Conservation (phyloP, 1,140 invertebrate genomes). For the Caerostris darwini region DNA sequence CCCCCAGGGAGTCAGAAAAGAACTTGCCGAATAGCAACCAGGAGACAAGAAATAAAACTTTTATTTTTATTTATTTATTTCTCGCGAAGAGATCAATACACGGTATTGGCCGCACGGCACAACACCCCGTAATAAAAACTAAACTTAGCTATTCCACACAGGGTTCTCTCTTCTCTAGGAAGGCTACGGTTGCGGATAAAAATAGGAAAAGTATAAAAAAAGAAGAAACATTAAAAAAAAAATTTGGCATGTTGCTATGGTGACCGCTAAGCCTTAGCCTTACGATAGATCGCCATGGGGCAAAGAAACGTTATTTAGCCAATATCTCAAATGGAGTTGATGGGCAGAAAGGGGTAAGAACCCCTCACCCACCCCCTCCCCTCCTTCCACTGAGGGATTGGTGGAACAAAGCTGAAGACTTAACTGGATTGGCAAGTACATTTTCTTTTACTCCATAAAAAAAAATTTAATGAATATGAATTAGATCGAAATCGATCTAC, state of each 20-base stretch:
- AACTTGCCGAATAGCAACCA: conserved; percentile 4
- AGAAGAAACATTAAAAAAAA: conserved; percentile 18
- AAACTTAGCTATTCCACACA: conserved; percentile 59
- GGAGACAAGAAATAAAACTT: background rate
- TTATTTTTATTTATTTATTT: background rate
- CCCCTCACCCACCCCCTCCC: background rate
- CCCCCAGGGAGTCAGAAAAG: background rate
- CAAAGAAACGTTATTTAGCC: conserved; percentile 59
- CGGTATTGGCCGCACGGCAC: conserved; percentile 45
- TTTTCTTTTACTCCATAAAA: background rate
- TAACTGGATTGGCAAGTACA: background rate
- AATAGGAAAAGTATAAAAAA: background rate
- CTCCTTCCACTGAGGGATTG: background rate
- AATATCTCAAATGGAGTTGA: conserved; percentile 55
- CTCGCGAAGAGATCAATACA: conserved; percentile 49
- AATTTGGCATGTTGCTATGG: conserved; percentile 60
- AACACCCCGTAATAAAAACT: conserved; percentile 71
- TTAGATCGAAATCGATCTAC: background rate
- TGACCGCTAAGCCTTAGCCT: conserved; percentile 67
- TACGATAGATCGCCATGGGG: conserved; percentile 45
- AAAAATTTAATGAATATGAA: background rate
- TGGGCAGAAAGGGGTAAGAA: conserved; percentile 6
- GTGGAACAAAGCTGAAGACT: background rate
- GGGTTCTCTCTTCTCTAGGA: background rate
- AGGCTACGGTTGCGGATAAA: conserved; percentile 29